Evolutionary conservation across 2,797 vertebrate genomes (phyloP).

Genomic region (Hirundo rustica): DNA sequence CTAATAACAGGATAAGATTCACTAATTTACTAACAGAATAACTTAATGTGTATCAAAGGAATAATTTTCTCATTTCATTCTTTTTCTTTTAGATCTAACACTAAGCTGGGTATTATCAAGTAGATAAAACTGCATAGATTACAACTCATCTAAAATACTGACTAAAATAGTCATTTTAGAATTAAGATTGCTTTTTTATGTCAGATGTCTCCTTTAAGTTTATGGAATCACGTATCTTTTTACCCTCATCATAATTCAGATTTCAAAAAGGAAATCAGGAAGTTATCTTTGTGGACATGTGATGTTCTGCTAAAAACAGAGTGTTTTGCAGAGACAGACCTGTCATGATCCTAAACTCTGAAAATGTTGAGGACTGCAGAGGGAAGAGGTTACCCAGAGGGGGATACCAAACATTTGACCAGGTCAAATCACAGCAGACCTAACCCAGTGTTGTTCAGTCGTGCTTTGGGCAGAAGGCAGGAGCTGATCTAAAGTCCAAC

Average conservation of each 20-base stretch:
- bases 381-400: neutral
- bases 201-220: neutral
- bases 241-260: neutral
- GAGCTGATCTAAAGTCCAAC: neutral
- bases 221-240: neutral
- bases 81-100: slow-evolving; percentile 33
- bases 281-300: neutral
- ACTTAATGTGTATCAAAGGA: slow-evolving; percentile 58
- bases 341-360: neutral
- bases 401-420: neutral
- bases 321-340: neutral
- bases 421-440: neutral
- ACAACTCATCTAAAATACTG: neutral
- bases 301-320: neutral
- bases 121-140: slow-evolving; percentile 2
- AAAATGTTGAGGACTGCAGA: neutral
- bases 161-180: neutral
- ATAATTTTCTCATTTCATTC: slow-evolving; percentile 30
- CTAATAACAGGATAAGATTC: slow-evolving; percentile 51
- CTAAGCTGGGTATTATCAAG: slow-evolving; percentile 6
- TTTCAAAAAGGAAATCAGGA: neutral
- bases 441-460: neutral
- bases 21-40: slow-evolving; percentile 55
- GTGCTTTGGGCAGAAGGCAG: neutral
- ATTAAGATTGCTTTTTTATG: neutral